Evolutionary conservation across 2,113 vertebrate genomes (phyloP).

Genomic region (Atrichornis clamosus): DNA sequence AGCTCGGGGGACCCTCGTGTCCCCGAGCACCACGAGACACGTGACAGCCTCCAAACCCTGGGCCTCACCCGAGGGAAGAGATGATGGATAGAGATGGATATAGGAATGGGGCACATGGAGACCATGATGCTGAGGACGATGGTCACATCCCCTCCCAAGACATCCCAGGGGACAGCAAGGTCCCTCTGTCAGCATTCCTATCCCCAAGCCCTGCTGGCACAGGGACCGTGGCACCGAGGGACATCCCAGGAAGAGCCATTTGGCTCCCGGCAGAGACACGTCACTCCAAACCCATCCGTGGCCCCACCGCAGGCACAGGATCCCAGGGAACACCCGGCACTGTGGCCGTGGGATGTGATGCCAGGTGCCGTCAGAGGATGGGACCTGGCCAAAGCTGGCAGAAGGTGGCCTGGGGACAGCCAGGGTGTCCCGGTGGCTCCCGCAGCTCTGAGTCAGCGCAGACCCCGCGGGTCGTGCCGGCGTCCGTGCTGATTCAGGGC

Average conservation of each 20-base stretch:
- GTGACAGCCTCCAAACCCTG: not conserved
- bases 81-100: fast-evolving
- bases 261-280: not conserved
- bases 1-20: not conserved
- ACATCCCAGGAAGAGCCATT: fast-evolving
- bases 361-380: not conserved
- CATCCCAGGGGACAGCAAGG: fast-evolving
- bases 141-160: fast-evolving
- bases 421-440: slow-evolving; percentile 5
- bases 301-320: fast-evolving
- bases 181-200: not conserved
- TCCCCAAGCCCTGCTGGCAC: not conserved
- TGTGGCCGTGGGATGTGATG: fast-evolving
- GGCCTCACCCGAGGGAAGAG: not conserved
- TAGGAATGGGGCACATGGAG: not conserved
- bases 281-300: fast-evolving
- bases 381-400: not conserved
- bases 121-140: fast-evolving
- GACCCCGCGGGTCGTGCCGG: not conserved
- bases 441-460: not conserved
- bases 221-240: fast-evolving
- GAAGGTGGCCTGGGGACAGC: not conserved
- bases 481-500: not conserved
- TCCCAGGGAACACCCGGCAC: not conserved
- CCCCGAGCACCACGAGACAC: fast-evolving